Evolutionary conservation across 2,888 invertebrate genomes (phyloP).

Genomic region (Ichneumon xanthorius): DNA sequence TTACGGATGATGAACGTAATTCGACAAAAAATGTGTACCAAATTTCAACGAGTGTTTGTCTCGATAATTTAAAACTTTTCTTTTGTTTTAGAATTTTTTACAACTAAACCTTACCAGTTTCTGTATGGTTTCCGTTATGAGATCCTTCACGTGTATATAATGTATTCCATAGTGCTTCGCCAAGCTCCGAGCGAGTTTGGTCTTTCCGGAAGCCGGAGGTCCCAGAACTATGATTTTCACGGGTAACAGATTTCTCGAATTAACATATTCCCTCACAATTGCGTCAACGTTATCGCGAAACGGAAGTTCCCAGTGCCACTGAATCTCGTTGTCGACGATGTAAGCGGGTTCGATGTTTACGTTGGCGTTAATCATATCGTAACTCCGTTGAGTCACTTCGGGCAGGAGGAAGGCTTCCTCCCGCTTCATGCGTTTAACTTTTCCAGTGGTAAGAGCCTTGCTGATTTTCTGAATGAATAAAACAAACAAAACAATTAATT

Average conservation of each 20-base stretch:
- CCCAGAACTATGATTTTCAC: constrained; percentile 88
- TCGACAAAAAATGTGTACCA: too few species aligned
- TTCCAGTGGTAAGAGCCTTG: constrained; percentile 86
- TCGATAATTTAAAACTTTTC: too few species aligned
- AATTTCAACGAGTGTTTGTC: too few species aligned
- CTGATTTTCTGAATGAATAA: constrained; percentile 83
- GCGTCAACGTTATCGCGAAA: constrained; percentile 86
- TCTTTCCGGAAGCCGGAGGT: constrained; percentile 89
- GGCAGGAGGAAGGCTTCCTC: constrained; percentile 87
- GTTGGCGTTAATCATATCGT: constrained; percentile 87
- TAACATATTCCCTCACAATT: constrained; percentile 83
- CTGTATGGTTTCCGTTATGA: constrained; percentile 86
- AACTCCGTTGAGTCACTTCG: constrained; percentile 86
- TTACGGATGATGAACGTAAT: too few species aligned
- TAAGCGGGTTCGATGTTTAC: constrained; percentile 87
- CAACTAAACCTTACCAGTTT: constrained; percentile 85
- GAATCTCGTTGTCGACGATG: constrained; percentile 85
- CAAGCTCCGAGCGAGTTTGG: constrained; percentile 86
- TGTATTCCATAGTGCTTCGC: constrained; percentile 87
- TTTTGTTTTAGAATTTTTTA: background rate
- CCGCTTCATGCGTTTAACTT: constrained; percentile 86
- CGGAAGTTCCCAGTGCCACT: constrained; percentile 86
- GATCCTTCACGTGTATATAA: constrained; percentile 86
- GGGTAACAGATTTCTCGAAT: constrained; percentile 86
- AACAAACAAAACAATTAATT: background rate